Evolutionary conservation across 1,140 invertebrate genomes (phyloP).

Genomic region (Neodiprion lecontei): DNA sequence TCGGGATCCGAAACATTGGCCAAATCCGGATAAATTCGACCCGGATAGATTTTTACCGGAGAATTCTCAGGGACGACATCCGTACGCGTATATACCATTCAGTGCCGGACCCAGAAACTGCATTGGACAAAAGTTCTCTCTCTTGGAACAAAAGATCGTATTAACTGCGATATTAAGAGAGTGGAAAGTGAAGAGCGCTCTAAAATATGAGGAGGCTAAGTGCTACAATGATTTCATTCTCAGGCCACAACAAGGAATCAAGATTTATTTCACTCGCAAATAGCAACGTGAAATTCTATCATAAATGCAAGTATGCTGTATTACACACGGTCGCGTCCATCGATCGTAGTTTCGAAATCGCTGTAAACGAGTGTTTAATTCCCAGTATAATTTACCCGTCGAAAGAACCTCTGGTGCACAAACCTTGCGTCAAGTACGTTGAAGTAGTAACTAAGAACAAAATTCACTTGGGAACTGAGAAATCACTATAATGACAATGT

Average conservation of each 20-base stretch:
- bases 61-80: constrained; percentile 51
- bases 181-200: constrained; percentile 60
- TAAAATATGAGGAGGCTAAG: constrained; percentile 44
- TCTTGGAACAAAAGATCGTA: constrained; percentile 65
- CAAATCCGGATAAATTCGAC: constrained; percentile 68
- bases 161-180: constrained; percentile 62
- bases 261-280: constrained; percentile 31
- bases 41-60: constrained; percentile 69
- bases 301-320: too few relatives aligned
- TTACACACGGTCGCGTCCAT: too few relatives aligned
- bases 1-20: constrained; percentile 62
- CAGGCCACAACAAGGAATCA: constrained; percentile 37
- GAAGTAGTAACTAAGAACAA: too few relatives aligned
- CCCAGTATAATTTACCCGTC: too few relatives aligned
- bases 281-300: background rate
- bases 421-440: too few relatives aligned
- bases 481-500: too few relatives aligned
- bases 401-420: too few relatives aligned
- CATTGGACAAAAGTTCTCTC: constrained; percentile 66
- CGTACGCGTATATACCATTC: constrained; percentile 65
- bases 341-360: too few relatives aligned
- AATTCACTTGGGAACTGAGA: too few relatives aligned
- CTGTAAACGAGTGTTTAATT: too few relatives aligned
- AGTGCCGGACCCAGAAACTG: constrained; percentile 69
- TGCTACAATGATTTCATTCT: constrained; percentile 38